A percentile compares a stretch with the other conserved stretches of the same genome.
Conservation (phyloP, 2,888 invertebrate species). For the Drosophila testacea region DNA sequence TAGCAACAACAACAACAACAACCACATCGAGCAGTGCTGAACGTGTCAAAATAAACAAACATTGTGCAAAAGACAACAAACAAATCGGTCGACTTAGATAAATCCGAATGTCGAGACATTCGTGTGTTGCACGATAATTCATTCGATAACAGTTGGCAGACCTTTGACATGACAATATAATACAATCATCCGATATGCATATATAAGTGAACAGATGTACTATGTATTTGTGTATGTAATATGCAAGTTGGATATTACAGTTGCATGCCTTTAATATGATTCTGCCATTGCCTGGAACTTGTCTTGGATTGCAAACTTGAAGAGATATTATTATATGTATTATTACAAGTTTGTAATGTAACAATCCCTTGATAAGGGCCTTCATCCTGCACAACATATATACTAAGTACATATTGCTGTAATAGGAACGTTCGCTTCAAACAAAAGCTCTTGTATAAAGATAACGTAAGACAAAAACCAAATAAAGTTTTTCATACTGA, state of each 20-base stretch:
- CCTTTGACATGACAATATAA: conserved; percentile 4
- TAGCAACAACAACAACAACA: conserved; percentile 13
- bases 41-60: conserved; percentile 75
- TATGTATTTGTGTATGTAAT: neutral
- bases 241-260: neutral
- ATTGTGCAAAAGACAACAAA: conserved; percentile 58
- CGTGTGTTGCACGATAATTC: conserved; percentile 4
- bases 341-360: no score
- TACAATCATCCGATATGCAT: neutral
- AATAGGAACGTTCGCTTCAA: no score
- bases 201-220: neutral
- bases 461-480: no score
- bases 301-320: neutral
- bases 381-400: no score
- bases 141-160: conserved; percentile 12
- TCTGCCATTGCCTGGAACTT: neutral
- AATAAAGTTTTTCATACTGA: no score
- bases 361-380: no score
- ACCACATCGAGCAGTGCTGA: conserved; percentile 22
- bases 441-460: no score
- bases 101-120: conserved; percentile 22
- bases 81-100: conserved; percentile 39
- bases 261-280: neutral
- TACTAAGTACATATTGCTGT: no score
- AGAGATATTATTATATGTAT: neutral